Conservation (phyloP, 2,113 vertebrate genomes). For the Coptodon rendalli region DNA sequence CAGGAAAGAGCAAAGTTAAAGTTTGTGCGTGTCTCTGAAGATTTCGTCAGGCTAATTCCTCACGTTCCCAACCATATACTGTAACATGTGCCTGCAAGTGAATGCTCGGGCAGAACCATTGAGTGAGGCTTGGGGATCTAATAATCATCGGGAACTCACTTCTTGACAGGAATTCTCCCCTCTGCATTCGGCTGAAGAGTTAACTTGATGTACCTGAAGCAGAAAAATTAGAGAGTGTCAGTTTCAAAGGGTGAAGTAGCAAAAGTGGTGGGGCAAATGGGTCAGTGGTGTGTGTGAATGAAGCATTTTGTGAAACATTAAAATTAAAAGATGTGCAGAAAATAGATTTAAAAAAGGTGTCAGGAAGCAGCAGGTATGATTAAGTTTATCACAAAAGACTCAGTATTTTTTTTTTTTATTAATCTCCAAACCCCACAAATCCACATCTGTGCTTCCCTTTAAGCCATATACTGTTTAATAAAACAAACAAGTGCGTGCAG, state of each 20-base stretch:
- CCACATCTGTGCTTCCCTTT: background rate
- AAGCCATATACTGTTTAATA: background rate
- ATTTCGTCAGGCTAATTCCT: constrained; percentile 36
- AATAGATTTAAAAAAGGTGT: background rate
- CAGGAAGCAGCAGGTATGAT: background rate
- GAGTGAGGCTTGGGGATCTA: background rate
- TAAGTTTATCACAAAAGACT: background rate
- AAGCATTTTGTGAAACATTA: background rate
- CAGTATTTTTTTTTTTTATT: background rate
- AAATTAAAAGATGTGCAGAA: background rate
- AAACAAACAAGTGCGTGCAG: background rate
- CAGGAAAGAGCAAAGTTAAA: constrained; percentile 52
- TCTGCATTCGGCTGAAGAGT: constrained; percentile 91
- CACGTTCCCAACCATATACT: background rate
- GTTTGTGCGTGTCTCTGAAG: constrained; percentile 40
- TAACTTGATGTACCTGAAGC: constrained; percentile 84
- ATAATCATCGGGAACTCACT: constrained; percentile 73
- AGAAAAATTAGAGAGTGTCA: background rate
- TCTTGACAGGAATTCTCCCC: constrained; percentile 92
- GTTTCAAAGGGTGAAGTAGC: background rate
- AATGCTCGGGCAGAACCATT: background rate
- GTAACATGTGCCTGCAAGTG: background rate
- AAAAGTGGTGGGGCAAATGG: background rate
- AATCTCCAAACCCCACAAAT: background rate
- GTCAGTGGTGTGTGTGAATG: background rate